Percentiles rank a stretch among this genome's conserved stretches.
Conservation (phyloP, 2,797 vertebrate species). For the Cuniculus paca region DNA sequence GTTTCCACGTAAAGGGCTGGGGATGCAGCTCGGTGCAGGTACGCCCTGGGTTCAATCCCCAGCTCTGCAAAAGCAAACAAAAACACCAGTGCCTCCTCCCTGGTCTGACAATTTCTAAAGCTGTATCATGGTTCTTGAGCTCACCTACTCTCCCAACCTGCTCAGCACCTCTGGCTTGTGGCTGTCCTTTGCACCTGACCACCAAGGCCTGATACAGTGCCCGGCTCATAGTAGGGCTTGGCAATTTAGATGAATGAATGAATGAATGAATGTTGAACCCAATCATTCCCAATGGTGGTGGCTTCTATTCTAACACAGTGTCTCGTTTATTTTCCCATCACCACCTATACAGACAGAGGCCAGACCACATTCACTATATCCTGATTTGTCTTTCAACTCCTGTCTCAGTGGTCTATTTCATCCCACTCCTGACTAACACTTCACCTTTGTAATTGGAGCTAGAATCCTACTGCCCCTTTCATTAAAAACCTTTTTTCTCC, state of each 20-base stretch:
- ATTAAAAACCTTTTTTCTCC: background rate
- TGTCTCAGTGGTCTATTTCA: conserved; percentile 1
- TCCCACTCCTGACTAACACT: background rate
- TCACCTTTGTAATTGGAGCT: background rate
- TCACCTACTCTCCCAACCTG: background rate
- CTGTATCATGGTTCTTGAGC: background rate
- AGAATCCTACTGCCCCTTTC: background rate
- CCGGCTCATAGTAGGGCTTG: fast-evolving
- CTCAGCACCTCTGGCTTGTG: too few relatives aligned
- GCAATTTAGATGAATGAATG: background rate
- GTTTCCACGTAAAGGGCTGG: background rate
- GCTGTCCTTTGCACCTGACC: background rate
- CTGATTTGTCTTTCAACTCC: background rate
- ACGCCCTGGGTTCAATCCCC: background rate
- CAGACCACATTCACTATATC: background rate
- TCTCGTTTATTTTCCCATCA: background rate
- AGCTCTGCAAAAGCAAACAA: background rate
- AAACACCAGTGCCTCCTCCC: background rate
- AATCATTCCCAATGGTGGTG: background rate
- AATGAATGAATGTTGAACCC: background rate
- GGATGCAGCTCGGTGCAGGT: background rate
- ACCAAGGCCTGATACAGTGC: background rate
- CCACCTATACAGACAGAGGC: background rate
- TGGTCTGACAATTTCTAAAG: background rate
- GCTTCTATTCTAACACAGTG: background rate